Evolutionary conservation across 1,140 invertebrate species (phyloP).

Genomic region (Nomia melanderi): DNA sequence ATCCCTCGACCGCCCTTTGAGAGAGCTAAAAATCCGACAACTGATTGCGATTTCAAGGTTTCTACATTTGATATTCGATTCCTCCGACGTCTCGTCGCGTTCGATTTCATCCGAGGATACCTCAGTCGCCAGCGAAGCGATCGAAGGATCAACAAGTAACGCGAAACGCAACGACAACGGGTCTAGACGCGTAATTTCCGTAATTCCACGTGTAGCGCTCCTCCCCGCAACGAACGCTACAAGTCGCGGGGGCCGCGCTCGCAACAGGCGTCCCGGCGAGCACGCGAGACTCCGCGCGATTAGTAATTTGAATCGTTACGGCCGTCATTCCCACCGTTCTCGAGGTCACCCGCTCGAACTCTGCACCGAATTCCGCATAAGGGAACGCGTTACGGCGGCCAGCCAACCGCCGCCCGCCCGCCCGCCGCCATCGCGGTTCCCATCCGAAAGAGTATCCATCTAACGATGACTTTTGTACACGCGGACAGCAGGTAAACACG

Average conservation of each 20-base stretch:
- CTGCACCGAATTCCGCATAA: constrained; percentile 21
- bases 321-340: constrained; percentile 58
- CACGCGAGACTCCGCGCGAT: constrained; percentile 57
- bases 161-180: not conserved
- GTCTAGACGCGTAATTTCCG: too few species aligned
- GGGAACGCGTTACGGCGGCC: not conserved
- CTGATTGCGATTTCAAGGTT: too few species aligned
- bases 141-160: constrained; percentile 2
- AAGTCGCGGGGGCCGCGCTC: not conserved
- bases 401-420: too few species aligned
- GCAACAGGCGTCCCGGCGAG: constrained; percentile 7
- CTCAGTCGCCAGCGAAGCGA: not conserved
- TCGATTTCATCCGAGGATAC: too few species aligned
- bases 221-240: not conserved
- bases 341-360: constrained; percentile 22
- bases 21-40: too few species aligned
- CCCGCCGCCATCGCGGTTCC: too few species aligned
- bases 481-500: constrained; percentile 56
- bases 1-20: too few species aligned
- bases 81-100: too few species aligned
- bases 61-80: too few species aligned
- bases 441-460: constrained; percentile 10
- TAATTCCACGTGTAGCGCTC: too few species aligned
- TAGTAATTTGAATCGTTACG: constrained; percentile 52
- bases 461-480: constrained; percentile 55